Conservation (phyloP, 2,797 vertebrate species). For the Oreochromis grahami region DNA sequence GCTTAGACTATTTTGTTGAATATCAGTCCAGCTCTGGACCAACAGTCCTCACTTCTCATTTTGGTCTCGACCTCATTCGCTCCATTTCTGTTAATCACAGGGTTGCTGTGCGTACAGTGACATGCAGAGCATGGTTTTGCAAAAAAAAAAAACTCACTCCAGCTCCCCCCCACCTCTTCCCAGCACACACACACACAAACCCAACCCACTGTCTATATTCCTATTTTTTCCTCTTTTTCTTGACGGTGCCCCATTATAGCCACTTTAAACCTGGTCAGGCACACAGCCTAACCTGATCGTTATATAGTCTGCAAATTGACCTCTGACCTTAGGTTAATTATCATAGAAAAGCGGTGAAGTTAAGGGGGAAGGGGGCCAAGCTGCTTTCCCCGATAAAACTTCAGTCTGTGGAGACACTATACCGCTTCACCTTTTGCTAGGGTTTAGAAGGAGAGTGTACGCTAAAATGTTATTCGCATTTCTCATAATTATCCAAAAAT, state of each 20-base stretch:
- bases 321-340: slow-evolving; percentile 47
- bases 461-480: neutral
- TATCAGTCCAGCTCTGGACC: slow-evolving; percentile 53
- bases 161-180: neutral
- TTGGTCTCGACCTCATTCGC: slow-evolving; percentile 70
- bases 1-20: slow-evolving; percentile 50
- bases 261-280: neutral
- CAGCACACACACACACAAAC: slow-evolving; percentile 28
- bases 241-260: slow-evolving; percentile 28
- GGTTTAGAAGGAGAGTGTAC: neutral
- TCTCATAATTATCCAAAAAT: neutral
- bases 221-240: neutral
- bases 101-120: slow-evolving; percentile 73
- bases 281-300: neutral
- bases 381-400: slow-evolving; percentile 24
- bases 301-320: slow-evolving; percentile 17
- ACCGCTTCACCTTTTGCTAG: neutral
- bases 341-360: neutral
- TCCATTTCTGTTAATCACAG: slow-evolving; percentile 75
- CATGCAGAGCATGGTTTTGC: slow-evolving; percentile 65
- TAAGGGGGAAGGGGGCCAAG: slow-evolving; percentile 46
- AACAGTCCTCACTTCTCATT: slow-evolving; percentile 59
- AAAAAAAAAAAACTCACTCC: slow-evolving; percentile 58
- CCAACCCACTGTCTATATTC: slow-evolving; percentile 40
- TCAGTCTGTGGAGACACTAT: slow-evolving; percentile 6